Evolutionary conservation across 1,140 invertebrate species (phyloP).

Genomic region (Eurytemora carolleeae): DNA sequence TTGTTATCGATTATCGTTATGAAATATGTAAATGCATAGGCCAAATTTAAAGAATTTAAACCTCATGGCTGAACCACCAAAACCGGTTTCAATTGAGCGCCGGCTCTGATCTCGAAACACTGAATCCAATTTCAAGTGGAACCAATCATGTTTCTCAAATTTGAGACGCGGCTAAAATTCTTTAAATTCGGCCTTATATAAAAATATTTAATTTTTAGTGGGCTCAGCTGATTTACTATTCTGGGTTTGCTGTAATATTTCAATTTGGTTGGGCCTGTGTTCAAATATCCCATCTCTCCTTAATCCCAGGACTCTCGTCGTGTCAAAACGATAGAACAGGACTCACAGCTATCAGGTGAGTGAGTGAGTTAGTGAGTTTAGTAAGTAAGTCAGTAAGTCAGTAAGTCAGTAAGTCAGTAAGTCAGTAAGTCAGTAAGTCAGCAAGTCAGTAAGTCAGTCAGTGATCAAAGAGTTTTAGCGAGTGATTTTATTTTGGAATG

Average conservation of each 20-base stretch:
- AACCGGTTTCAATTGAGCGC: too few species aligned
- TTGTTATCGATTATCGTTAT: too few species aligned
- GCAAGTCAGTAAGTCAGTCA: too few species aligned
- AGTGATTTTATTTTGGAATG: not conserved
- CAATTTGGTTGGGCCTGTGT: constrained; percentile 90
- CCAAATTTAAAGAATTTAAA: too few species aligned
- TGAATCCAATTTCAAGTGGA: too few species aligned
- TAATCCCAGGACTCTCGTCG: constrained; percentile 39
- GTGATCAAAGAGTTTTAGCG: not conserved
- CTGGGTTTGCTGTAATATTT: constrained; percentile 72
- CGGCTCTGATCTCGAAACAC: too few species aligned
- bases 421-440: not conserved
- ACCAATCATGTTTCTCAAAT: too few species aligned
- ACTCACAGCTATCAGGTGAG: constrained; percentile 61
- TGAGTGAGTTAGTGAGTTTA: constrained; percentile 3
- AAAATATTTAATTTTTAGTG: constrained; percentile 32
- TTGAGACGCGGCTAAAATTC: too few species aligned
- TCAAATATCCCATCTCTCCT: constrained; percentile 79
- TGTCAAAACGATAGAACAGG: constrained; percentile 56
- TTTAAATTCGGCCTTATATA: too few species aligned
- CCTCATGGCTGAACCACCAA: too few species aligned
- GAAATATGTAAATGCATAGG: too few species aligned
- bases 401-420: not conserved
- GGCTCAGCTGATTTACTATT: constrained; percentile 66
- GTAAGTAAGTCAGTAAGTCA: not conserved